Conservation (phyloP, 2,113 vertebrate genomes). For the Alectura lathami region DNA sequence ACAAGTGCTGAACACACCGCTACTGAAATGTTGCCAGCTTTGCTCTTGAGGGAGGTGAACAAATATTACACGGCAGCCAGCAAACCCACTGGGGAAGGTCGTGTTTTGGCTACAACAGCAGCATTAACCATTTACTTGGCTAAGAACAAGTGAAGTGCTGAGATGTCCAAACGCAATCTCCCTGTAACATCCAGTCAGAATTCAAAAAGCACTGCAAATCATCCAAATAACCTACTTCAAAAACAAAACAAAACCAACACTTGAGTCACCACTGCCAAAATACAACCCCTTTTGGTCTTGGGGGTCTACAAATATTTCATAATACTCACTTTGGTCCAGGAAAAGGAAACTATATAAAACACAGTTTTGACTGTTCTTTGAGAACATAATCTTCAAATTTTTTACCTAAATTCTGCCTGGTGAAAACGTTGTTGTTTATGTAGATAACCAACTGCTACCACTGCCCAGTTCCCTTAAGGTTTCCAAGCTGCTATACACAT, state of each 20-base stretch:
- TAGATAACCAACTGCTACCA: background rate
- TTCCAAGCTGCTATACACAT: background rate
- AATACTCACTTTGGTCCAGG: background rate
- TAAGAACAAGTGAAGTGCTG: background rate
- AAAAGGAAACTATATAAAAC: background rate
- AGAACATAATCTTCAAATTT: background rate
- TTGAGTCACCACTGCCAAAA: background rate
- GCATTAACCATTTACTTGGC: background rate
- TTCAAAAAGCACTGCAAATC: background rate
- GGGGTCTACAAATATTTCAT: background rate
- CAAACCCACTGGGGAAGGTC: background rate
- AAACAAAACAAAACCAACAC: background rate
- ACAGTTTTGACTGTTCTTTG: background rate
- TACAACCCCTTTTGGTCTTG: background rate
- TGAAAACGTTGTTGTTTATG: background rate
- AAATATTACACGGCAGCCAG: background rate
- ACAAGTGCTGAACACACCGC: background rate
- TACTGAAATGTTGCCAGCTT: background rate
- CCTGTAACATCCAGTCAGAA: background rate
- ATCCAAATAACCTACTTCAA: background rate
- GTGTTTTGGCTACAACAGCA: background rate
- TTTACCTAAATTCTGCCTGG: background rate
- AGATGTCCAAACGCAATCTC: background rate
- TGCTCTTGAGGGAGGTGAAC: background rate
- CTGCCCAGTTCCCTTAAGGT: background rate